These are phyloP conservation scores for Cerceris rybyensis DNA, from an alignment of 2,888 invertebrate genomes.

Conservation along the genomic window DNA sequence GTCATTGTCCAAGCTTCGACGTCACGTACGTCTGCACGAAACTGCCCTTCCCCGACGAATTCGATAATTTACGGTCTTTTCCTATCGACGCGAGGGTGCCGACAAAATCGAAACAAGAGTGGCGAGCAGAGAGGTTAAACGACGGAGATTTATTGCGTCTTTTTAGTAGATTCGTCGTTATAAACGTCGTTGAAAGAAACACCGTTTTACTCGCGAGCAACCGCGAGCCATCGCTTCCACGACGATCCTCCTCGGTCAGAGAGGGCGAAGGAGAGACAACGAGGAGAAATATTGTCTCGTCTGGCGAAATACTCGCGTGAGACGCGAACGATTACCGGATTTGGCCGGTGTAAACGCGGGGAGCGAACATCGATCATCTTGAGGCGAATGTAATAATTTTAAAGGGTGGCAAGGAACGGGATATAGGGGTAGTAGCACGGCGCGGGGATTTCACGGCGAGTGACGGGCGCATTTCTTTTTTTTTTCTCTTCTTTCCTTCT, in stretches of 20 bases:
- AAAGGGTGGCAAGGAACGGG: conserved; percentile 14
- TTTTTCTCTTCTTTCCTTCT: conserved; percentile 1
- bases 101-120: conserved; percentile 14
- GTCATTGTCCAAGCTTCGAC: conserved; percentile 49
- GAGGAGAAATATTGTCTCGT: conserved; percentile 49
- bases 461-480: conserved; percentile 18
- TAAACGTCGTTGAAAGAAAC: too few relatives aligned
- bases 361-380: conserved; percentile 61
- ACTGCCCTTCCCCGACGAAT: conserved; percentile 19
- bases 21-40: conserved; percentile 3
- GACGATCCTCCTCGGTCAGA: not conserved
- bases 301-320: conserved; percentile 36
- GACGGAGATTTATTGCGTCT: not conserved
- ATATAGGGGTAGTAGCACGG: too few relatives aligned
- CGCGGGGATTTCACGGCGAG: conserved; percentile 28
- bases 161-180: too few relatives aligned
- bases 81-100: not conserved
- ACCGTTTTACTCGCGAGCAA: not conserved
- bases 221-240: not conserved
- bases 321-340: conserved; percentile 57
- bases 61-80: conserved; percentile 41
- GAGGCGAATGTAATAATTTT: conserved; percentile 54
- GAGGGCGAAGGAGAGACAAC: not conserved
- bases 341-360: conserved; percentile 42
- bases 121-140: not conserved